phyloP scores from a whole-genome alignment of 2,888 invertebrate genomes.

The Eupithecia insigniata region DNA sequence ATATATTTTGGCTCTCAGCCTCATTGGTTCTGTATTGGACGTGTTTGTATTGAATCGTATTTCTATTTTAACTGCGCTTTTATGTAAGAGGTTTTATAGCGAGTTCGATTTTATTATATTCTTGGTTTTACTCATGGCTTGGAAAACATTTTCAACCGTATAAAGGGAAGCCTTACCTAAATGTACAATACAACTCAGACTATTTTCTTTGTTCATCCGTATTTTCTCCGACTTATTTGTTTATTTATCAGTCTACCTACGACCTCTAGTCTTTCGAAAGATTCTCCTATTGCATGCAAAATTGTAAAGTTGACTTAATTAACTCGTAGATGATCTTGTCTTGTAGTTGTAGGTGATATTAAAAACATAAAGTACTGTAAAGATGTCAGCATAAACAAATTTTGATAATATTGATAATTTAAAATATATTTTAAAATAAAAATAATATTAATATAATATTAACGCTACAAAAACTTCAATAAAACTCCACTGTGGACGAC shows the following conservation, averaged over 20 bases:
- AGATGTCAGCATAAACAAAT: too few relatives aligned
- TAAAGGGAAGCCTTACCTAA: neutral
- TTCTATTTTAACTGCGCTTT: slow-evolving; percentile 12
- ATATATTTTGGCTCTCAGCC: slow-evolving; percentile 21
- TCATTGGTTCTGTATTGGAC: slow-evolving; percentile 38
- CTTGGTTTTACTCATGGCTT: neutral
- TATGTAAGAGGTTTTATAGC: slow-evolving; percentile 37
- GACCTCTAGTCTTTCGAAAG: neutral
- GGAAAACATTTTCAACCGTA: neutral
- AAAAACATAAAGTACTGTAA: neutral
- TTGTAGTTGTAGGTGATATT: too few relatives aligned
- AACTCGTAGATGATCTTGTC: neutral
- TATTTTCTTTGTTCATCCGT: neutral
- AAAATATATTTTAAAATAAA: too few relatives aligned
- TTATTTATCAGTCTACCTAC: neutral
- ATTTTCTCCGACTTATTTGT: neutral
- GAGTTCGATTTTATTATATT: neutral
- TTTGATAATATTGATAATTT: too few relatives aligned
- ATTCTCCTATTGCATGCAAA: neutral
- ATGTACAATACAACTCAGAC: neutral
- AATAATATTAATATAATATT: too few relatives aligned
- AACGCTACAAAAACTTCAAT: too few relatives aligned
- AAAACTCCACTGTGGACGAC: too few relatives aligned
- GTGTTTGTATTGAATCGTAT: slow-evolving; percentile 26
- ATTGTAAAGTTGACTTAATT: neutral